phyloP scores from a whole-genome alignment of 2,113 vertebrate genomes.

The Cyprinus carpio region DNA sequence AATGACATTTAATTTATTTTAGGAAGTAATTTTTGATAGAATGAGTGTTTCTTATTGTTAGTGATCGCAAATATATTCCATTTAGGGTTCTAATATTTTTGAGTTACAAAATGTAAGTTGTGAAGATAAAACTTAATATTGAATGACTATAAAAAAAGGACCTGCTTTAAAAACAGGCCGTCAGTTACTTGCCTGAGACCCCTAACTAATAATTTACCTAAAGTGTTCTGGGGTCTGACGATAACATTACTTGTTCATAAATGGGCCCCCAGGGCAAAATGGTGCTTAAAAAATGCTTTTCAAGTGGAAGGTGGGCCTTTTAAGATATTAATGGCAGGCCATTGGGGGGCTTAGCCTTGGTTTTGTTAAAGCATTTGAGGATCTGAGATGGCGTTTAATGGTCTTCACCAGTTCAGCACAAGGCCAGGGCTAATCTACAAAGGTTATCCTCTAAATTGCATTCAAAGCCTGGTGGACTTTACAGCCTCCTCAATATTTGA shows the following conservation, averaged over 20 bases:
- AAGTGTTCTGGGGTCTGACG: background rate
- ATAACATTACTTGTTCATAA: conserved; percentile 25
- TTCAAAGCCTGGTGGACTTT: conserved; percentile 44
- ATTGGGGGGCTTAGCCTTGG: conserved; percentile 37
- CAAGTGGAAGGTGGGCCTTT: conserved; percentile 27
- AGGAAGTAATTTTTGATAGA: background rate
- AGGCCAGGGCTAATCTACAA: conserved; percentile 62
- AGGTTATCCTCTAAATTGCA: conserved; percentile 57
- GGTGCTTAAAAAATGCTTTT: background rate
- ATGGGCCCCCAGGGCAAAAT: background rate
- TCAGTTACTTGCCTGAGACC: background rate
- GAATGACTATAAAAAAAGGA: too few species aligned
- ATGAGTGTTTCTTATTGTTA: background rate
- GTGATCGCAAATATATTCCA: too few species aligned
- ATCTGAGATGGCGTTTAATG: conserved; percentile 8
- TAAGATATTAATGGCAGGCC: conserved; percentile 25
- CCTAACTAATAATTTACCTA: conserved; percentile 8
- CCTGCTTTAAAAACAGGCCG: background rate
- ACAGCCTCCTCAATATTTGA: conserved; percentile 42
- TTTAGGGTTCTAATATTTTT: too few species aligned
- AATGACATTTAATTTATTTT: background rate
- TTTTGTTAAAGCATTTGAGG: conserved; percentile 38
- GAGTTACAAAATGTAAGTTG: background rate
- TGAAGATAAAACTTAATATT: background rate
- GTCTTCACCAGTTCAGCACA: conserved; percentile 45